Percentiles rank a stretch among this genome's conserved stretches.
These are phyloP conservation scores for Sparus aurata DNA, from an alignment of 2,797 vertebrate species.

Conservation along the genomic window DNA sequence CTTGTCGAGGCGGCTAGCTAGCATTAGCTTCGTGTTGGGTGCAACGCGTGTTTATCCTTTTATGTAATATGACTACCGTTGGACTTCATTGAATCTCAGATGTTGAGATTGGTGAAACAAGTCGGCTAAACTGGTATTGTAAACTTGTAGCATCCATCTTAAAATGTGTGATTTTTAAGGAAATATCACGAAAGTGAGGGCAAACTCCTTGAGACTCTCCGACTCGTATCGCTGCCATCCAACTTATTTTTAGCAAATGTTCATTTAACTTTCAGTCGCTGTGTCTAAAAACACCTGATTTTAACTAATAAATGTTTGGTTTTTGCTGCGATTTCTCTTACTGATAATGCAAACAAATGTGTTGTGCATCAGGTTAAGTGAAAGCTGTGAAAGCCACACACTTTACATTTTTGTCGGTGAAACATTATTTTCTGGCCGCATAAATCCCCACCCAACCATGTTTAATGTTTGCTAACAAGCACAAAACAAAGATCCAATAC, in stretches of 20 bases:
- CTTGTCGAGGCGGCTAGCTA: conserved; percentile 43
- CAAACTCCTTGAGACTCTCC: neutral
- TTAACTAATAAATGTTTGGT: neutral
- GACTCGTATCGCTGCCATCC: neutral
- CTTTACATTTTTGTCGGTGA: neutral
- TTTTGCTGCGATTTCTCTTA: neutral
- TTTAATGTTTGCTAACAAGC: neutral
- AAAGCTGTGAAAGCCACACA: neutral
- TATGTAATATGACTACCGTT: fast-evolving
- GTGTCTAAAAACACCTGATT: fast-evolving
- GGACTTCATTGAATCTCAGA: fast-evolving
- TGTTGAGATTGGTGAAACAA: fast-evolving
- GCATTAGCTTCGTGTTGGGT: conserved; percentile 49
- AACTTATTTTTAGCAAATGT: neutral
- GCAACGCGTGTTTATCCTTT: conserved; percentile 46
- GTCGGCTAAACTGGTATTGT: fast-evolving
- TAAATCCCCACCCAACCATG: neutral
- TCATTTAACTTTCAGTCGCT: neutral
- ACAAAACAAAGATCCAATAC: neutral
- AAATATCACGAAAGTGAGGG: neutral
- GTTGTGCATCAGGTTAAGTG: neutral
- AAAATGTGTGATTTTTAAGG: no score
- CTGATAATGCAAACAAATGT: neutral
- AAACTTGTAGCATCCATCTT: fast-evolving
- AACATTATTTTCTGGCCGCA: neutral